These are phyloP conservation scores for Drosophila rufa DNA, from an alignment of 1,140 invertebrate genomes.

Conservation along the genomic window DNA sequence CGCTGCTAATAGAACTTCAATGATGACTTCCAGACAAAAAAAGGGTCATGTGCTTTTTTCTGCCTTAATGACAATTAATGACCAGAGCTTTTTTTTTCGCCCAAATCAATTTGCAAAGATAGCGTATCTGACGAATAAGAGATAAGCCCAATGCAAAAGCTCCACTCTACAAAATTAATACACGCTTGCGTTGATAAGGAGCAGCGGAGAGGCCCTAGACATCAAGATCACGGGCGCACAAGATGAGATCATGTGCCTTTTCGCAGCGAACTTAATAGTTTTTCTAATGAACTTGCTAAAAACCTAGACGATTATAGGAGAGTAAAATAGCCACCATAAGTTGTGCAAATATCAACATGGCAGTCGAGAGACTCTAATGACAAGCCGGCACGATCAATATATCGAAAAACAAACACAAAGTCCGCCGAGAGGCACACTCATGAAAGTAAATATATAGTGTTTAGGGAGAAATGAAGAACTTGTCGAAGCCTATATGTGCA, in stretches of 20 bases:
- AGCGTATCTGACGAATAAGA: constrained; percentile 6
- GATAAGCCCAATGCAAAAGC: constrained; percentile 29
- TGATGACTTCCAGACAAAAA: constrained; percentile 13
- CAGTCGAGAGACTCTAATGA: constrained; percentile 48
- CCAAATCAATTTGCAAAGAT: constrained; percentile 30
- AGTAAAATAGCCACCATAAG: constrained; percentile 39
- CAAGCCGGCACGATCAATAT: constrained; percentile 36
- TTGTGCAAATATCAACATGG: constrained; percentile 59
- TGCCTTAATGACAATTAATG: constrained; percentile 14
- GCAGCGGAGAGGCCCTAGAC: constrained; percentile 5
- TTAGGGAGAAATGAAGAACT: constrained; percentile 12
- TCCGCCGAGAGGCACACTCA: constrained; percentile 35
- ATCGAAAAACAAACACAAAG: constrained; percentile 55
- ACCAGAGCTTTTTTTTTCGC: constrained; percentile 28
- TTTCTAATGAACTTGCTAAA: constrained; percentile 61
- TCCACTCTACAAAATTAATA: constrained; percentile 16
- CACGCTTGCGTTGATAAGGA: constrained; percentile 30
- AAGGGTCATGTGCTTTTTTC: constrained; percentile 34
- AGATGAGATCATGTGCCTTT: constrained; percentile 67
- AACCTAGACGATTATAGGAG: constrained; percentile 32
- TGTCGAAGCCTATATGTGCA: constrained; percentile 14
- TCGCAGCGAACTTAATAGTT: constrained; percentile 49
- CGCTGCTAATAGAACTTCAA: constrained; percentile 36
- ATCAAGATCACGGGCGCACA: constrained; percentile 16
- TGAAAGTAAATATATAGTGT: constrained; percentile 29